A percentile compares a stretch with the other conserved stretches of the same genome.
These are phyloP conservation scores for Typhlomys cinereus DNA, from an alignment of 2,113 vertebrate species.

Conservation along the genomic window DNA sequence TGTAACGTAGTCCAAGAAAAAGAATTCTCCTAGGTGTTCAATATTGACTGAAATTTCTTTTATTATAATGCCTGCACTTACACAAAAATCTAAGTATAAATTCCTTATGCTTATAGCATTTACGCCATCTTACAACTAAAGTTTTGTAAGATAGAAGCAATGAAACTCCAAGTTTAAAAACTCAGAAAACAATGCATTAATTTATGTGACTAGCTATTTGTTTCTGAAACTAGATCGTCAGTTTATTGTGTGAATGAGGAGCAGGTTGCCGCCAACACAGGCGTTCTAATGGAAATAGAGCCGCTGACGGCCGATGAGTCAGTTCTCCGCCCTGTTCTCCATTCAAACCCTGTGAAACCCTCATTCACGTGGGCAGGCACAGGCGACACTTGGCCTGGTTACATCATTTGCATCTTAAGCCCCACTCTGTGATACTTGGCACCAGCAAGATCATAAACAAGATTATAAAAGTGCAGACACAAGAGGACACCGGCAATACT, in stretches of 20 bases:
- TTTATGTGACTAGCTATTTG: background rate
- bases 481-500: background rate
- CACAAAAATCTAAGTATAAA: conserved; percentile 34
- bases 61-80: background rate
- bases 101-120: background rate
- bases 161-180: conserved; percentile 34
- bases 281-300: conserved; percentile 6
- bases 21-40: background rate
- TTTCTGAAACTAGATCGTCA: conserved; percentile 10
- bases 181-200: conserved; percentile 7
- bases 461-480: conserved; percentile 16
- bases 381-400: conserved; percentile 63
- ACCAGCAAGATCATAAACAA: conserved; percentile 39
- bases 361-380: conserved; percentile 26
- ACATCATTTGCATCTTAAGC: conserved; percentile 53
- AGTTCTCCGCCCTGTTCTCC: conserved; percentile 34
- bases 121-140: conserved; percentile 24
- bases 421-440: conserved; percentile 57
- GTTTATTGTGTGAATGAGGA: background rate
- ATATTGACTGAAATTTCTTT: conserved; percentile 11
- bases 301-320: conserved; percentile 33
- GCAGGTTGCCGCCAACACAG: background rate
- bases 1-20: conserved; percentile 13
- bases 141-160: conserved; percentile 33
- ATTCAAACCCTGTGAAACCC: conserved; percentile 19